Conservation (phyloP, 37 sponge, comb jelly and placozoan species). For the Beroe ovata region DNA sequence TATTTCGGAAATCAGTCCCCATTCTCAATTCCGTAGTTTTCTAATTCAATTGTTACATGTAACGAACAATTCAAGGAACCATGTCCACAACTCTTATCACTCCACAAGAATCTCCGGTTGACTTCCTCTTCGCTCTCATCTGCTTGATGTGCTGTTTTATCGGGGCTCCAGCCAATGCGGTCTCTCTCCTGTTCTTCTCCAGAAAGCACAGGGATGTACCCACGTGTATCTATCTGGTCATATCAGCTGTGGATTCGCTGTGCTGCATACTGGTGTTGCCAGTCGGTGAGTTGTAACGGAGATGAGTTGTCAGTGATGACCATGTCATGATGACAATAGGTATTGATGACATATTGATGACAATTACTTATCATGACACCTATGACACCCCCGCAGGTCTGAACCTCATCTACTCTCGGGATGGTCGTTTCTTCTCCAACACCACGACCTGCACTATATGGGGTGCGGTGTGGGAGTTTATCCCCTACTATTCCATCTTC, state of each 20-base stretch:
- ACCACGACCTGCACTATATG: background rate
- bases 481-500: slow-evolving; percentile 60
- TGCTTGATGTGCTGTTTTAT: slow-evolving; percentile 1
- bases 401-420: background rate
- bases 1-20: too few relatives aligned
- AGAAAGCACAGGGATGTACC: slow-evolving; percentile 21
- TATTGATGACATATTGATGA: too few relatives aligned
- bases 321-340: too few relatives aligned
- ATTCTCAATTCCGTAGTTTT: too few relatives aligned
- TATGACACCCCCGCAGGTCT: background rate
- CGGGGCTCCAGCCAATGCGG: background rate
- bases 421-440: background rate
- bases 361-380: too few relatives aligned
- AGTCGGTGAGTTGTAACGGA: slow-evolving; percentile 13
- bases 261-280: slow-evolving; percentile 18
- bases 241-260: background rate
- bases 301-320: too few relatives aligned
- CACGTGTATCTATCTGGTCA: slow-evolving; percentile 38
- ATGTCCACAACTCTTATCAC: too few relatives aligned
- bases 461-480: slow-evolving; percentile 36
- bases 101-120: background rate
- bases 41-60: too few relatives aligned
- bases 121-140: background rate
- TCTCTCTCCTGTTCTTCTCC: background rate
- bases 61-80: too few relatives aligned